Base-by-base conservation (phyloP, 2,888 invertebrate species). In the Nemapogon koenigi region DNA sequence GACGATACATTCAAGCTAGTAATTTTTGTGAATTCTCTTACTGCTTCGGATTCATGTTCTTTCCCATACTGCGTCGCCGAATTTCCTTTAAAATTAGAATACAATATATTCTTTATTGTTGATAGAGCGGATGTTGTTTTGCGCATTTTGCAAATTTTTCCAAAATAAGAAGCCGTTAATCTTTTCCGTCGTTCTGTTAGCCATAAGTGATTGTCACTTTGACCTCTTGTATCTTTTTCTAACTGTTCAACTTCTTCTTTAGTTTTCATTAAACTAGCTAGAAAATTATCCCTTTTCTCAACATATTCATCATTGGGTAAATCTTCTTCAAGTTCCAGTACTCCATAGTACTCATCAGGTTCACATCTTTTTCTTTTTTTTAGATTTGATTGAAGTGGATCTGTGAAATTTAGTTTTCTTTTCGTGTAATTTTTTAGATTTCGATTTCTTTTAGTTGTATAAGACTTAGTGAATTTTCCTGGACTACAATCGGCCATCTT, bases 11-110 rank as follows among this genome's bases (percentile, higher is more conserved):
- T 31, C 7, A 16, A 4, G 8, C 16, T 16, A 3, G 8, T 16
- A 31, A 16, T 16, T 6, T n/a, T n/a, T 31, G 4, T 4, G n/a
- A n/a, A 15, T 31, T 6, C 4, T 31, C 16, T 31, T n/a, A 15
- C 16, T 4, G 8, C 16, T 15, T 16, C 4, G 6, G 16, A 4
- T 16, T 31, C 14, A 15, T 31, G 8, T 14, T 31, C 14, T 11
- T 14, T 16, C 4, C 31, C 39, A 35, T 39, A 35, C n/a, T 11
- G n/a, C 8, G 39, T 39, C 8, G 35, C 39, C 8, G 8, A 3
- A 30, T 29, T 39, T 10, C 35, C 35, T 29, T 15, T 35, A 19
- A 39, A 39, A 11, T 13, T 35, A 15, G 29, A 28, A 16, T 39
- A 39, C n/a, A 39, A 19, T 16, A 35, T 3, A n/a, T 4, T 6